Conservation (phyloP, 2,888 invertebrate genomes). For the Cotesia congregata region DNA sequence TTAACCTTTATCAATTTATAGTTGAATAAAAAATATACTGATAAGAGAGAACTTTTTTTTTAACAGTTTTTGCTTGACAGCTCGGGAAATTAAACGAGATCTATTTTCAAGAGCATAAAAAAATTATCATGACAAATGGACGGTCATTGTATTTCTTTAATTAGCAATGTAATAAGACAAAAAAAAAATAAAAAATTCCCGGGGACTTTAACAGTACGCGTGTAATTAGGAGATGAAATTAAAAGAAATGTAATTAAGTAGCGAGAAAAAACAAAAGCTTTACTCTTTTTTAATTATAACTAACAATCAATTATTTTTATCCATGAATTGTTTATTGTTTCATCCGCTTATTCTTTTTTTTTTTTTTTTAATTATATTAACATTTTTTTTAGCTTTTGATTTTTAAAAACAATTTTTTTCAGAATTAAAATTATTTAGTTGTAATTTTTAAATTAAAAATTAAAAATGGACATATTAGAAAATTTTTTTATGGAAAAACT, state of each 20-base stretch:
- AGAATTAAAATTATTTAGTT: no score
- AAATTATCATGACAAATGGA: neutral
- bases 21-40: neutral
- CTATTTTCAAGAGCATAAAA: neutral
- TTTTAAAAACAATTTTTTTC: no score
- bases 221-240: neutral
- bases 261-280: neutral
- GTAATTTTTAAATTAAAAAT: no score
- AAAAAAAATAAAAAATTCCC: neutral
- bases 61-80: neutral
- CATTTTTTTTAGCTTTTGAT: no score
- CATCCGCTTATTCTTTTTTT: no score
- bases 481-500: neutral
- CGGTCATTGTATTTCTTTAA: neutral
- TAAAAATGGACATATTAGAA: neutral
- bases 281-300: neutral
- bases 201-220: neutral
- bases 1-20: slow-evolving; percentile 9
- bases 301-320: neutral
- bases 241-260: neutral
- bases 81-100: neutral
- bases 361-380: no score
- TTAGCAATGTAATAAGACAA: neutral
- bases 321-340: neutral
- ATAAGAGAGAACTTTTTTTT: no score